phyloP scores from a whole-genome alignment of 2,888 invertebrate species.

The Noctua pronuba region DNA sequence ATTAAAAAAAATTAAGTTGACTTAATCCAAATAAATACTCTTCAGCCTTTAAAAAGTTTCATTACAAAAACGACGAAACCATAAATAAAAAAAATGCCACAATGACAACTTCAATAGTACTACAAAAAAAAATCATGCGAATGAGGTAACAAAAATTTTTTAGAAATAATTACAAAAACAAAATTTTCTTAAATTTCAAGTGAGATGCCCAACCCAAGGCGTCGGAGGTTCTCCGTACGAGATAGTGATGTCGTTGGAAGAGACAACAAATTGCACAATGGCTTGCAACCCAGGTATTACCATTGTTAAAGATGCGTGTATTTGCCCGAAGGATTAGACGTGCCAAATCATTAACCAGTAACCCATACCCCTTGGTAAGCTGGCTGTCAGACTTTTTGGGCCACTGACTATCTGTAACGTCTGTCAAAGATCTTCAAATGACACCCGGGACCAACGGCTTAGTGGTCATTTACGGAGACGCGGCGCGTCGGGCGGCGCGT shows the following conservation, averaged over 20 bases:
- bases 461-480: too few species aligned
- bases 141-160: constrained; percentile 32
- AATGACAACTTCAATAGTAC: background rate
- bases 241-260: constrained; percentile 73
- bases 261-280: constrained; percentile 74
- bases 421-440: too few species aligned
- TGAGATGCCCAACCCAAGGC: constrained; percentile 85
- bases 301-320: background rate
- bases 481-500: too few species aligned
- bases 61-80: background rate
- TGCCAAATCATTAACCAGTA: too few species aligned
- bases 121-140: constrained; percentile 48
- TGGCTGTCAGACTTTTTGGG: too few species aligned
- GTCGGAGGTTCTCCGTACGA: constrained; percentile 84
- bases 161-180: constrained; percentile 61
- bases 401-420: too few species aligned
- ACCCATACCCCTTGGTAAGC: too few species aligned
- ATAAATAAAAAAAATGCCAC: background rate
- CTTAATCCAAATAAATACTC: background rate
- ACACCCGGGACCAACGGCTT: too few species aligned
- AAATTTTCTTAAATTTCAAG: constrained; percentile 65
- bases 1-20: background rate
- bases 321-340: background rate
- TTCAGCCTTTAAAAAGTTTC: background rate
- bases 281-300: constrained; percentile 76